phyloP scores from a whole-genome alignment of 1,140 invertebrate genomes.

The Aphelenchoides avenae region DNA sequence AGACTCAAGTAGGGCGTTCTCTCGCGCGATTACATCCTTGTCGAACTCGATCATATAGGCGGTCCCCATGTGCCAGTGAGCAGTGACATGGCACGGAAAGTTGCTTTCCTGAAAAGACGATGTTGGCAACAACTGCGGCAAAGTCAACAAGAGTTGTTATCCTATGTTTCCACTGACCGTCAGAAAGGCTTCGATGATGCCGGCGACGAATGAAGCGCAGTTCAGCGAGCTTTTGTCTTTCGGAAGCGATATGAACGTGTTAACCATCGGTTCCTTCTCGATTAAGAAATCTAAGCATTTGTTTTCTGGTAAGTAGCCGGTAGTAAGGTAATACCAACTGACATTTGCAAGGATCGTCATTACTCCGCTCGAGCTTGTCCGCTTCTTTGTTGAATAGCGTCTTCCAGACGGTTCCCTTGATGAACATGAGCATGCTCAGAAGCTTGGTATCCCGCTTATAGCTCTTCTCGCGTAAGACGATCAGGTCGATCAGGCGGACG shows the following conservation, averaged over 20 bases:
- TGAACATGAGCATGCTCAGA: slow-evolving; percentile 86
- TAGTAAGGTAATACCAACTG: slow-evolving; percentile 49
- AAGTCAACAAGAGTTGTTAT: slow-evolving; percentile 4
- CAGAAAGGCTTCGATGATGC: slow-evolving; percentile 91
- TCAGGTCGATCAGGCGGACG: slow-evolving; percentile 81
- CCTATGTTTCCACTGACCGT: slow-evolving; percentile 66
- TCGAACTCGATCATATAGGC: slow-evolving; percentile 99
- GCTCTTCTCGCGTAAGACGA: slow-evolving; percentile 80
- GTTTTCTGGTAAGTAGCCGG: too few relatives aligned
- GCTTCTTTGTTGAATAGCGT: slow-evolving; percentile 94
- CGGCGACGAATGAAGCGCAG: slow-evolving; percentile 95
- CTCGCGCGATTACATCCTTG: slow-evolving; percentile 81
- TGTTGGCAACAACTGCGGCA: neutral
- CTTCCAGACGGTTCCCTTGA: slow-evolving; percentile 96
- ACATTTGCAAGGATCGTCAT: slow-evolving; percentile 90
- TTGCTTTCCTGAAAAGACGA: slow-evolving; percentile 45
- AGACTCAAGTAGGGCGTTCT: slow-evolving; percentile 82
- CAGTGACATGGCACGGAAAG: slow-evolving; percentile 58
- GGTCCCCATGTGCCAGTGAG: slow-evolving; percentile 97
- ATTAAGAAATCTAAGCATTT: slow-evolving; percentile 87
- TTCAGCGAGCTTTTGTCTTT: slow-evolving; percentile 94
- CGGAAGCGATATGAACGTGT: slow-evolving; percentile 93
- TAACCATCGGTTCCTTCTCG: slow-evolving; percentile 93
- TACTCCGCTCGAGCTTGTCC: slow-evolving; percentile 94
- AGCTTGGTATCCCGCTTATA: slow-evolving; percentile 92